phyloP scores from a whole-genome alignment of 2,797 vertebrate species.

The Chaenodraco wilsoni region DNA sequence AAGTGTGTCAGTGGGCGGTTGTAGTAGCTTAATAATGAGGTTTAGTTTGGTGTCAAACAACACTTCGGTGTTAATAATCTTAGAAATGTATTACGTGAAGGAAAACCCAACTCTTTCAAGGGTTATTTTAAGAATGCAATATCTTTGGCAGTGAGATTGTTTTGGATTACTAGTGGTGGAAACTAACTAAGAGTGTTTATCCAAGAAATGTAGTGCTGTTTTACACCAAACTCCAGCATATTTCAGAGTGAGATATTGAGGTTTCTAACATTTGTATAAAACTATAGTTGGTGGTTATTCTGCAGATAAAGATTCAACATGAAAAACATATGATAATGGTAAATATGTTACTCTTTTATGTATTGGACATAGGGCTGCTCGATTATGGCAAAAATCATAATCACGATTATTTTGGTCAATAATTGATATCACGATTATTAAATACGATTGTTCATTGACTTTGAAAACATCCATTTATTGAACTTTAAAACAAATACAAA shows the following conservation, averaged over 20 bases:
- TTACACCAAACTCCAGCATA: not conserved
- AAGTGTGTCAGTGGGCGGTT: constrained; percentile 57
- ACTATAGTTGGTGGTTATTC: not conserved
- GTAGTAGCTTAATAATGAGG: constrained; percentile 48
- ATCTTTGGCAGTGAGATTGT: not conserved
- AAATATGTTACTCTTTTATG: not conserved
- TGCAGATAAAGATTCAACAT: constrained; percentile 4
- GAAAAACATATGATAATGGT: not conserved
- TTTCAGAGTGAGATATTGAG: constrained; percentile 5
- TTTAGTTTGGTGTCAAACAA: constrained; percentile 46
- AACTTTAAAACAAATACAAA: no score
- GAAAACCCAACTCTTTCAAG: not conserved
- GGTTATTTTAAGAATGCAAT: not conserved
- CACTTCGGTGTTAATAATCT: constrained; percentile 36
- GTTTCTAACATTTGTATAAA: not conserved
- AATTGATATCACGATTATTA: no score
- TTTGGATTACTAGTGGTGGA: not conserved
- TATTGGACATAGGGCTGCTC: not conserved
- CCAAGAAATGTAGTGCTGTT: not conserved
- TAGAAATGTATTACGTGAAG: constrained; percentile 14
- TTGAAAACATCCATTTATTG: no score
- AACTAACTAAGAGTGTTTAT: not conserved
- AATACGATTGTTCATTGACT: no score
- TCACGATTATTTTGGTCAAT: no score
- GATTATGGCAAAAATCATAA: no score